Percentiles rank a stretch among this genome's conserved stretches.
Evolutionary conservation across 2,113 vertebrate genomes (phyloP).

Genomic region (Gopherus evgoodei): DNA sequence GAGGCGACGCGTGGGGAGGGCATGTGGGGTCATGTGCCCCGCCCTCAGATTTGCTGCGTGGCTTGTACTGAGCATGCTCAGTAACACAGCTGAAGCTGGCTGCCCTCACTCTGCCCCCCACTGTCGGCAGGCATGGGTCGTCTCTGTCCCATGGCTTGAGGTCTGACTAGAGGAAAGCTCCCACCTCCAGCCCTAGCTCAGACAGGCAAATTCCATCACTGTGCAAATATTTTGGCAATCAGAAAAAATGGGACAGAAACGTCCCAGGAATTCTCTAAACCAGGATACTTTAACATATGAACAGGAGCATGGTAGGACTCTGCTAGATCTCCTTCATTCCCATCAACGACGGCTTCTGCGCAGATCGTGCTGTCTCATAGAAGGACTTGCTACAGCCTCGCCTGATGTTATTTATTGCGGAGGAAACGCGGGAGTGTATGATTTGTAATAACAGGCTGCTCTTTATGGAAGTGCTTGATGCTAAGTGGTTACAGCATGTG

Average conservation of each 20-base stretch:
- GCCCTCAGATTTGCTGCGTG: too few species aligned
- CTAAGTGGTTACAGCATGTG: conserved; percentile 58
- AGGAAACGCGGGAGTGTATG: neutral
- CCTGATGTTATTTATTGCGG: neutral
- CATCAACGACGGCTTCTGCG: neutral
- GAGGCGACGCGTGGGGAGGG: too few species aligned
- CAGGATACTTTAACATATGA: neutral
- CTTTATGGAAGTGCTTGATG: conserved; percentile 24
- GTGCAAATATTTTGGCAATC: conserved; percentile 71
- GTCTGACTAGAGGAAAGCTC: conserved; percentile 59
- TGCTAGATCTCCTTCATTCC: rapidly evolving
- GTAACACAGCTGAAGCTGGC: too few species aligned
- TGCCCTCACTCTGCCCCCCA: too few species aligned
- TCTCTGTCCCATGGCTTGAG: conserved; percentile 23
- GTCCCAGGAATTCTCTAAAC: conserved; percentile 47
- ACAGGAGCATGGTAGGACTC: neutral
- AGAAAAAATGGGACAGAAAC: conserved; percentile 15
- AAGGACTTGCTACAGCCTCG: neutral
- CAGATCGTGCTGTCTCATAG: neutral
- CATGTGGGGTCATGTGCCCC: too few species aligned
- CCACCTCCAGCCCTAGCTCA: conserved; percentile 65
- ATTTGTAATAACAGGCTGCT: neutral
- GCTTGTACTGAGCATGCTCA: too few species aligned
- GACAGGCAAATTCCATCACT: conserved; percentile 73
- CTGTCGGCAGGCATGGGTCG: too few species aligned